Evolutionary conservation across 2,113 vertebrate genomes (phyloP), one percentile per base, ranked within the genome.

Genomic region (Ctenomys sociabilis): DNA sequence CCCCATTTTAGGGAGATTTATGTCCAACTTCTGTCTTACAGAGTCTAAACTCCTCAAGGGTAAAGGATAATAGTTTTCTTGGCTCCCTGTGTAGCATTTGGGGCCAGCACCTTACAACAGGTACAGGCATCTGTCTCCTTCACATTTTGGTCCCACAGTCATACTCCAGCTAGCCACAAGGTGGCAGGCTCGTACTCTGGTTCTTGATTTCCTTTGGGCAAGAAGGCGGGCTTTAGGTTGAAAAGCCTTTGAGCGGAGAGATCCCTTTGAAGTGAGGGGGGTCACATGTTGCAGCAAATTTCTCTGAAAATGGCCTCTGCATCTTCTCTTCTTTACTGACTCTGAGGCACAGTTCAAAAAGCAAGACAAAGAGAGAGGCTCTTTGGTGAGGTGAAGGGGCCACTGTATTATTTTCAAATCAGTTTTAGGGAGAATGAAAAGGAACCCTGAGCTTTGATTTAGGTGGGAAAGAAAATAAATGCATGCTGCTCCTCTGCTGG

Each of bases 141-240:
- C 13, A 19, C 13, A 0, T 61, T 68, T 85, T 83, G 66, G 66
- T 63, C 59, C 45, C 24, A 7, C 1, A 0, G 17, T 63, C n/a
- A 13, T 85, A 35, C 64, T 95, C 14, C 66, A 11, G 1, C 73
- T 63, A 11, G 88, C 96, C 96, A 96, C 96, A 73, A 96, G 97
- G 52, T 96, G 97, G 77, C 94, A 97, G 96, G 45, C 77, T 77
- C 95, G 81, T 72, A 64, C 64, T 28, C 61, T 28, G 78, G 37
- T 3, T 14, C 32, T 84, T n/a, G 17, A 66, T 63, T 88, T 93
- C 66, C 21, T 81, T 30, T 57, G 57, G 9, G 45, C 32, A 83
- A 66, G 77, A 86, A 37, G 5, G 52, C 24, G 14, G n/a, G 24
- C 37, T 87, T 72, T 26, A 64, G 66, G 73, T 70, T 81, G 35